phyloP scores from a whole-genome alignment of 2,888 invertebrate species.

The Caenorhabditis sp. region DNA sequence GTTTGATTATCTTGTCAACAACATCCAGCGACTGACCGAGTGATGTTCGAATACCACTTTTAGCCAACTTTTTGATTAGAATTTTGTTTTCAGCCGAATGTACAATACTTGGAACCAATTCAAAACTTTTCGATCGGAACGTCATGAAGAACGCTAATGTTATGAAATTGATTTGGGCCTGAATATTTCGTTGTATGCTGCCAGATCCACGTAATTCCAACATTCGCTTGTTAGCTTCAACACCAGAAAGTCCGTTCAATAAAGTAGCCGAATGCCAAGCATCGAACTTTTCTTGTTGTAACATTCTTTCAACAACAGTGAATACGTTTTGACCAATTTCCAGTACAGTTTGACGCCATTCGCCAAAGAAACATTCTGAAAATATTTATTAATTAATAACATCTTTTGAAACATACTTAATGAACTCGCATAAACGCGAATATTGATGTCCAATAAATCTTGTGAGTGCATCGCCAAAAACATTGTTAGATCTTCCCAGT shows the following conservation, averaged over 20 bases:
- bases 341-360: constrained; percentile 13
- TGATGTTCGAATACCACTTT: constrained; percentile 22
- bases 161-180: constrained; percentile 39
- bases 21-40: constrained; percentile 6
- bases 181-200: constrained; percentile 23
- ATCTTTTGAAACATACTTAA: constrained; percentile 30
- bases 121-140: constrained; percentile 8
- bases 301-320: constrained; percentile 32
- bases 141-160: constrained; percentile 35
- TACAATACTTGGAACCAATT: constrained; percentile 10
- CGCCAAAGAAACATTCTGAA: constrained; percentile 24
- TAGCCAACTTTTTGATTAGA: constrained; percentile 24
- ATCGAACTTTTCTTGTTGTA: constrained; percentile 33
- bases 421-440: constrained; percentile 49
- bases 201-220: constrained; percentile 8
- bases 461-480: constrained; percentile 43
- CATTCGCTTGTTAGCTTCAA: neutral
- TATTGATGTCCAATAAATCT: constrained; percentile 46
- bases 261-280: constrained; percentile 38
- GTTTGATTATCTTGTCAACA: constrained; percentile 23
- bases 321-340: constrained; percentile 17
- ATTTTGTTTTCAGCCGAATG: constrained; percentile 23
- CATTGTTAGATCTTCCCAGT: constrained; percentile 44
- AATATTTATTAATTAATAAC: no score
- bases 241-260: constrained; percentile 19